Base-by-base conservation (phyloP, 1,140 invertebrate genomes). In the Aphaenogaster rudis region DNA sequence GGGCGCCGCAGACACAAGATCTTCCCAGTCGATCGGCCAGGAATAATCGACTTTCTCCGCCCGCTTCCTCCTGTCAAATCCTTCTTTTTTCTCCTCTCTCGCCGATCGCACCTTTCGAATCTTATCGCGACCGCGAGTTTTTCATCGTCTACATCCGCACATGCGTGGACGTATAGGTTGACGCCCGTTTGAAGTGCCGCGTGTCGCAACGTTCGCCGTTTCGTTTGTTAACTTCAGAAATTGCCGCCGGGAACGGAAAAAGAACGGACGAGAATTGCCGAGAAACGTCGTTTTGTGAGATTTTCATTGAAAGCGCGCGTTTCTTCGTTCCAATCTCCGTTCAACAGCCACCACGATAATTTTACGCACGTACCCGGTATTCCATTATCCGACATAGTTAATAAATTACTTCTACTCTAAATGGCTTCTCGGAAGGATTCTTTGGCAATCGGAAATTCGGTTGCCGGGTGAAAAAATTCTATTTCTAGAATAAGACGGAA, bases 1-100 rank as follows among this genome's bases (percentile, higher is more conserved):
- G 28, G 28, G 21, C 61, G 33, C 17, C 69, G 17, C 54, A 39
- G 69, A 61, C 52, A 48, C 57, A 39, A 64, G 64, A 39, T 79
- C 82, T 52, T 79, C 76, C 61, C 17, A 64, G 48, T 74, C 48
- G 74, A 86, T 79, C 82, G 71, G 9, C 28, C 11, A n/a, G 45
- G 28, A 76, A 78, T 85, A 86, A 90, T 87, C 28, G 17, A 90
- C 89, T 90, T 90, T 90, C 89, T 90, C 89, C 88, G 45, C 11
- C 59, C 15, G 64, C 77, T 90, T 89, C 88, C 88, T 79, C 59
- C 11, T 87, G 77, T 67, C 61, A 59, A 87, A 81, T 79, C 66
- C 77, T 78, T 90, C 78, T 84, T 89, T 90, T 89, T 90, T 79
- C 86, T 78, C 84, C 11, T 84, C 66, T 87, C 78, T 84, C 54